Base-by-base conservation (phyloP, 2,113 vertebrate species). In the Puntigrus tetrazona region DNA sequence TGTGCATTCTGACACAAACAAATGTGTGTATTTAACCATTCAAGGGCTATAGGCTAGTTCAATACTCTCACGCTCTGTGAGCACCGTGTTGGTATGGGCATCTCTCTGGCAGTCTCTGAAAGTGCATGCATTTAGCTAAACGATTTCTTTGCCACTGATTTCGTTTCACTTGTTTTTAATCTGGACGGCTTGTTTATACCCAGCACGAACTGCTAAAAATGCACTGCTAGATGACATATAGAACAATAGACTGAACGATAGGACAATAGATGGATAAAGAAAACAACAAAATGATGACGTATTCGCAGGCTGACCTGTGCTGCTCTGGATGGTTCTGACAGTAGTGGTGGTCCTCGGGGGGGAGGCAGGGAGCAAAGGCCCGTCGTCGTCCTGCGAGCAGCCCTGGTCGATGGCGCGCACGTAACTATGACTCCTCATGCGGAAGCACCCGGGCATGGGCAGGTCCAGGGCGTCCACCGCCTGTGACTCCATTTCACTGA, bases 261-360 rank as follows among this genome's bases (percentile, higher is more conserved):
- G 57, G 20, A 59, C 3, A 31, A 65, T 1, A 29, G 27, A 29
- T 11, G 9, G 22, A 4, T 14, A 72, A 36, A 72, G 4, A 41
- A 36, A n/a, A n/a, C n/a, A n/a, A n/a, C n/a, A n/a, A n/a, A n/a
- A 14, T 14, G 34, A 47, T 20, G 36, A 22, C 36, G 31, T 20
- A 36, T 34, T 36, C 10, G 18, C 14, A 67, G 31, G 31, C 96
- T 93, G 89, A 99, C 98, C 97, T 45, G 98, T 98, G 90, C 97
- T 99, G 96, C 97, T 99, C 94, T 99, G 97, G 89, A 99, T 99
- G 93, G 98, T 99, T 93, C 98, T 95, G 86, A 99, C 97, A 0
- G 97, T 98, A 59, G 97, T 98, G 92, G 97, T 96, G 83, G 95
- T 96, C 36, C 97, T 95, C 0, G 98, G 97, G 0, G 98, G 97